Evolutionary conservation across 2,797 vertebrate genomes (phyloP).

Genomic region (Spheniscus humboldti): DNA sequence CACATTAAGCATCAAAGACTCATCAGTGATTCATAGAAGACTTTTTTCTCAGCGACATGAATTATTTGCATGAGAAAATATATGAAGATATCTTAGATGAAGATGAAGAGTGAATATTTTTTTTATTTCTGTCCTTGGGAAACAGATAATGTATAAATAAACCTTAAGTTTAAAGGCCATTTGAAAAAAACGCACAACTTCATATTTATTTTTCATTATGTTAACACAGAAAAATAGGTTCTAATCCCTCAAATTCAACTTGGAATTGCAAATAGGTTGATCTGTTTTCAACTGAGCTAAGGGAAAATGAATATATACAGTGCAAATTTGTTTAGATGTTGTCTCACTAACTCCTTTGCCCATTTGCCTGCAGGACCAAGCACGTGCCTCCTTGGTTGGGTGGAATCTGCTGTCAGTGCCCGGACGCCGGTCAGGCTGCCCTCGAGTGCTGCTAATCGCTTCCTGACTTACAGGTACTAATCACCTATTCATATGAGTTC

Average conservation of each 20-base stretch:
- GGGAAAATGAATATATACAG: background rate
- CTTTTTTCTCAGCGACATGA: background rate
- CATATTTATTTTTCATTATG: background rate
- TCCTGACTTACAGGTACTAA: background rate
- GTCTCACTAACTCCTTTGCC: background rate
- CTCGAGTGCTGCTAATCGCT: background rate
- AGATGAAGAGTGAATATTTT: background rate
- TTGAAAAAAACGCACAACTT: background rate
- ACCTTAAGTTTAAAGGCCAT: background rate
- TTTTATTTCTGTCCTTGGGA: slow-evolving; percentile 14
- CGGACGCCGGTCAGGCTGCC: background rate
- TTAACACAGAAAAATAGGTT: background rate
- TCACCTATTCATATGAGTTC: background rate
- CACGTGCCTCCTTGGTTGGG: background rate
- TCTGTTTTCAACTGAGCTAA: background rate
- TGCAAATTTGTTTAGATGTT: background rate
- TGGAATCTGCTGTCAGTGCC: background rate
- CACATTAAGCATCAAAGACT: slow-evolving; percentile 21
- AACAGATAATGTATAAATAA: background rate
- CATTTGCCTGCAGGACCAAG: background rate
- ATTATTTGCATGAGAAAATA: slow-evolving; percentile 23
- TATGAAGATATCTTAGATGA: slow-evolving; percentile 1
- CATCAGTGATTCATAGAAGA: background rate
- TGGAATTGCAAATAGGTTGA: slow-evolving; percentile 11
- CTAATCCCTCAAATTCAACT: background rate